These are phyloP conservation scores for Drosophila sp. DNA, from an alignment of 1,140 invertebrate species.

Conservation along the genomic window DNA sequence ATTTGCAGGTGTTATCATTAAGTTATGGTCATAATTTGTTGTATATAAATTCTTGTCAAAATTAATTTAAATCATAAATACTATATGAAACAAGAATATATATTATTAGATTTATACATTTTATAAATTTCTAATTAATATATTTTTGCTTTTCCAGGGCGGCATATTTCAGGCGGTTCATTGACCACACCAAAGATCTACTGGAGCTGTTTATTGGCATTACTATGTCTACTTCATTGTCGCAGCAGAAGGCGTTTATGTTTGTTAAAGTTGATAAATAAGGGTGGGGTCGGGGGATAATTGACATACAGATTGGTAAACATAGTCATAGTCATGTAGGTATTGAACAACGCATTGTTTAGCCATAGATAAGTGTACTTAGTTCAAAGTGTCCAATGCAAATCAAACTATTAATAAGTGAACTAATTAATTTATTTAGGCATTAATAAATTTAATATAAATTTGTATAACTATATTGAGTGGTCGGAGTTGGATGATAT, in stretches of 20 bases:
- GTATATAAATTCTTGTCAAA: no score
- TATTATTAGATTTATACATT: no score
- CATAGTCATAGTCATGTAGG: constrained; percentile 69
- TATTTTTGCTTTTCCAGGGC: constrained; percentile 61
- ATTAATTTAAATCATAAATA: no score
- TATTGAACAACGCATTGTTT: constrained; percentile 19
- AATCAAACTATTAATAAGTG: constrained; percentile 67
- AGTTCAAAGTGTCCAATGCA: constrained; percentile 62
- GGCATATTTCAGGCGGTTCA: constrained; percentile 64
- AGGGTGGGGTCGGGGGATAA: background rate
- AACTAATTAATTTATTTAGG: constrained; percentile 60
- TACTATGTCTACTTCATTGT: constrained; percentile 27
- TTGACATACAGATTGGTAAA: constrained; percentile 41
- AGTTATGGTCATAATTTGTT: no score
- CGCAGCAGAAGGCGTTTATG: constrained; percentile 22
- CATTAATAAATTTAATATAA: constrained; percentile 71
- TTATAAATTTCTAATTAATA: background rate
- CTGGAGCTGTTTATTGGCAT: constrained; percentile 11
- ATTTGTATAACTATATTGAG: constrained; percentile 53
- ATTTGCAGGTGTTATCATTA: no score
- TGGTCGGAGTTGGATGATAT: constrained; percentile 7
- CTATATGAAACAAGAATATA: no score
- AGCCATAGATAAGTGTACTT: constrained; percentile 67
- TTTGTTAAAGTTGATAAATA: constrained; percentile 40
- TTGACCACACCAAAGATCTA: constrained; percentile 45